These are phyloP conservation scores for Ammodramus savannarum DNA, from an alignment of 2,113 vertebrate genomes.

Conservation along the genomic window DNA sequence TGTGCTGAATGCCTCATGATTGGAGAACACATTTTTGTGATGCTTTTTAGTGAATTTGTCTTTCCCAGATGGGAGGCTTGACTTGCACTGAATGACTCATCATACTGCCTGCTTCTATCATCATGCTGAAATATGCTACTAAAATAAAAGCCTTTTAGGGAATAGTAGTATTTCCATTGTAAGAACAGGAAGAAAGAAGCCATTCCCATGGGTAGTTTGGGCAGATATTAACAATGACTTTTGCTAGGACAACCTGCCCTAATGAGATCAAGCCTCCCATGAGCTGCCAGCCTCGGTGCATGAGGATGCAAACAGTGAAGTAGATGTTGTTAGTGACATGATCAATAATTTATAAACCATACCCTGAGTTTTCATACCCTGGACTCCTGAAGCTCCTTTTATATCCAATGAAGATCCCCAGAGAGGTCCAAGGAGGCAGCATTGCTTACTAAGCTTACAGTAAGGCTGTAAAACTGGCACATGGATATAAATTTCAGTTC, in stretches of 20 bases:
- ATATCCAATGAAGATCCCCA: not conserved
- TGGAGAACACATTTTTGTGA: not conserved
- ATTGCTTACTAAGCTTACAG: not conserved
- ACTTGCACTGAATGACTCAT: not conserved
- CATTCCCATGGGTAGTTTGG: not conserved
- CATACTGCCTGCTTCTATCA: not conserved
- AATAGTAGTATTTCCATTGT: accelerated
- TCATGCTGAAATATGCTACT: not conserved
- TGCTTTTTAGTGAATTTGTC: not conserved
- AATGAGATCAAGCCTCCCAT: not conserved
- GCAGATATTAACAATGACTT: not conserved
- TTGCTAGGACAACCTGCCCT: not conserved
- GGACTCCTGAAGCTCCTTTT: not conserved
- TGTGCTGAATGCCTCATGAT: not conserved
- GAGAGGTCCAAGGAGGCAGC: not conserved
- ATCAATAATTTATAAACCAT: not conserved
- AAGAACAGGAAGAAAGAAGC: not conserved
- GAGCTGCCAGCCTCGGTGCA: not conserved
- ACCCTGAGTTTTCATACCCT: not conserved
- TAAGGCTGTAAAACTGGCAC: not conserved
- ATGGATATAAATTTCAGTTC: not conserved
- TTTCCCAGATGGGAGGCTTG: not conserved
- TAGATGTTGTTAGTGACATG: not conserved
- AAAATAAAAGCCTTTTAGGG: not conserved
- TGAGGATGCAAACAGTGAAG: not conserved